A percentile compares a stretch with the other conserved stretches of the same genome.
Conservation (phyloP, 2,888 invertebrate species). For the Cheilosia scutellata region DNA sequence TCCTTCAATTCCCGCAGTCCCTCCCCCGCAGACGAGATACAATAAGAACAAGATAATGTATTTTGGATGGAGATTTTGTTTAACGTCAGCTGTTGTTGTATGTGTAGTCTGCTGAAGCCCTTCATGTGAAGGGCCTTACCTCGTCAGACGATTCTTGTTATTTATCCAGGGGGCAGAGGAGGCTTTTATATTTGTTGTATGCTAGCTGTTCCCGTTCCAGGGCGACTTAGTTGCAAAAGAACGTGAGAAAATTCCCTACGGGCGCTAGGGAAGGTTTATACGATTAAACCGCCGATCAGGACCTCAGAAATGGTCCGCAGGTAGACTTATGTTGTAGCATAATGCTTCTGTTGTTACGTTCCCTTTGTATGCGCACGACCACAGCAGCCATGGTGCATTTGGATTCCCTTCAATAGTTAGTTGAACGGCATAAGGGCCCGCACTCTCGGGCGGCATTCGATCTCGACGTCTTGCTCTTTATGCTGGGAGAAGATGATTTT, state of each 20-base stretch:
- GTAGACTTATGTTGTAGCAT: slow-evolving; percentile 71
- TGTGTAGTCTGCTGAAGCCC: slow-evolving; percentile 3
- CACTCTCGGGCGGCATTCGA: slow-evolving; percentile 10
- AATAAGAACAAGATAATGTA: too few species aligned
- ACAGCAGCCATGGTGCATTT: slow-evolving; percentile 33
- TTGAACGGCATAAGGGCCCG: slow-evolving; percentile 48
- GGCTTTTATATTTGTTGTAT: slow-evolving; percentile 2
- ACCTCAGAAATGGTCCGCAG: slow-evolving; percentile 63
- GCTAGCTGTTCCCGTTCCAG: slow-evolving; percentile 47
- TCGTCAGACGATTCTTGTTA: background rate
- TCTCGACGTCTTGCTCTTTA: slow-evolving; percentile 5
- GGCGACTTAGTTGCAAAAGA: slow-evolving; percentile 37
- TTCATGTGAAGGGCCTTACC: slow-evolving; percentile 29
- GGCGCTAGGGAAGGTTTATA: slow-evolving; percentile 75
- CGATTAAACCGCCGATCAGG: slow-evolving; percentile 72
- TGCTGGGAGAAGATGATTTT: slow-evolving; percentile 38
- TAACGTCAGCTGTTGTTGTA: background rate
- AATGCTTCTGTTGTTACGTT: slow-evolving; percentile 71
- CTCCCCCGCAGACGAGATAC: background rate
- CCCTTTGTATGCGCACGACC: slow-evolving; percentile 47
- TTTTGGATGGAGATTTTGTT: background rate
- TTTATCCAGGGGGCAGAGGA: background rate
- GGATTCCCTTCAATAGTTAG: slow-evolving; percentile 56
- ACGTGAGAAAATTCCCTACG: slow-evolving; percentile 70
- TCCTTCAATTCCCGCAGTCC: background rate